Conservation (phyloP, 2,113 vertebrate genomes). For the Physeter macrocephalus region DNA sequence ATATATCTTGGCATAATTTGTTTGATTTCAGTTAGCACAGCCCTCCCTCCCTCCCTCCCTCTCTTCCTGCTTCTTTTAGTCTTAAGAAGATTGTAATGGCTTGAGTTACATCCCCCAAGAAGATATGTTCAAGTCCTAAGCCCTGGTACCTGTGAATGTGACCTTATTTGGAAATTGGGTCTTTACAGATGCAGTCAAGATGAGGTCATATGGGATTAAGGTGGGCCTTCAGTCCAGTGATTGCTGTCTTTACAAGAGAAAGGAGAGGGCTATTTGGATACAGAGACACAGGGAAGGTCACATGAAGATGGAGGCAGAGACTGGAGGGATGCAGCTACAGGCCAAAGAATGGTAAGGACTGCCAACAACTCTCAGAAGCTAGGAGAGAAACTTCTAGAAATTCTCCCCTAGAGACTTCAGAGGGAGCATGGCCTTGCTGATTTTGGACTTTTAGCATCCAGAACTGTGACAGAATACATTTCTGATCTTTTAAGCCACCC, state of each 20-base stretch:
- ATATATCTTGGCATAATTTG: neutral
- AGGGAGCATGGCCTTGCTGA: neutral
- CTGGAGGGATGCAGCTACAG: neutral
- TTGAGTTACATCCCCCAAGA: neutral
- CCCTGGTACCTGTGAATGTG: neutral
- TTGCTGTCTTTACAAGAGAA: neutral
- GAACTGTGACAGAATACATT: neutral
- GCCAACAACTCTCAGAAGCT: neutral
- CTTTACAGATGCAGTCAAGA: neutral
- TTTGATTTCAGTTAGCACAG: neutral
- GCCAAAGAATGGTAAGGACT: neutral
- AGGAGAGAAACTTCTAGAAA: neutral
- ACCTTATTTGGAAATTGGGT: neutral
- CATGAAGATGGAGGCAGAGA: neutral
- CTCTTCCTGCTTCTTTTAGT: neutral
- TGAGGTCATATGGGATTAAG: neutral
- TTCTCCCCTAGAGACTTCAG: neutral
- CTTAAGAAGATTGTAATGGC: neutral
- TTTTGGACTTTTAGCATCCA: neutral
- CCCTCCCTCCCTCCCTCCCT: neutral
- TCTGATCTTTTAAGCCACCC: neutral
- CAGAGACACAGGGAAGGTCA: neutral
- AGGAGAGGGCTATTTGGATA: neutral
- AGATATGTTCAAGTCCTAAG: neutral
- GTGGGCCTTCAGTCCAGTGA: neutral